Percentiles rank a stretch among this genome's conserved stretches.
These are phyloP conservation scores for Gymnothorax javanicus DNA, from an alignment of 2,797 vertebrate genomes.

Conservation along the genomic window DNA sequence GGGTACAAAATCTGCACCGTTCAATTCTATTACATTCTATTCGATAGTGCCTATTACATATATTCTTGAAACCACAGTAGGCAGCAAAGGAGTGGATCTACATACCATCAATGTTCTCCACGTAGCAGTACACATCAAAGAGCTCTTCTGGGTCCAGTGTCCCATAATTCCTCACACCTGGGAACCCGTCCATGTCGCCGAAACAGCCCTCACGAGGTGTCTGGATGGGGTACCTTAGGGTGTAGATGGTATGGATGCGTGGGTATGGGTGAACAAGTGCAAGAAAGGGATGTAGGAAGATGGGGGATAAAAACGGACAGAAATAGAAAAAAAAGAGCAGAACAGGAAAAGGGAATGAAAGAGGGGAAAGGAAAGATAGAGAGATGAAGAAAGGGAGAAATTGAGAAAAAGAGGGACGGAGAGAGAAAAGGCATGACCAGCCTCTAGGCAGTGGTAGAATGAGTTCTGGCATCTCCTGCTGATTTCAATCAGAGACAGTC, in stretches of 20 bases:
- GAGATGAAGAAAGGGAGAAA: not conserved
- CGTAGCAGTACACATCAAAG: slow-evolving; percentile 93
- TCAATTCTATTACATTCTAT: no score
- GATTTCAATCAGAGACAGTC: not conserved
- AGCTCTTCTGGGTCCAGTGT: slow-evolving; percentile 82
- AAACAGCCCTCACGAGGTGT: slow-evolving; percentile 89
- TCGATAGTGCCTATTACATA: not conserved
- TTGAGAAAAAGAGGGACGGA: not conserved
- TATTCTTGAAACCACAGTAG: not conserved
- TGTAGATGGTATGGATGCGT: not conserved
- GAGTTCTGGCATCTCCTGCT: not conserved
- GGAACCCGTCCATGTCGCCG: slow-evolving; percentile 89
- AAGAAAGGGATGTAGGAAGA: not conserved
- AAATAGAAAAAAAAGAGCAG: not conserved
- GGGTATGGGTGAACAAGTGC: not conserved
- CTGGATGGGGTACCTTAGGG: slow-evolving; percentile 89
- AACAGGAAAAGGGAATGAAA: not conserved
- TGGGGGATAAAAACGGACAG: no score
- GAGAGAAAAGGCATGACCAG: not conserved
- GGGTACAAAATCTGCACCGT: no score
- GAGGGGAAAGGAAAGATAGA: no score
- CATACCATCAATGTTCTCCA: slow-evolving; percentile 85
- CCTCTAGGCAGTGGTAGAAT: not conserved
- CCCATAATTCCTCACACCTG: slow-evolving; percentile 91
- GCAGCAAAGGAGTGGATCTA: not conserved